Evolutionary conservation across 2,888 invertebrate genomes (phyloP).

Genomic region (Drosophila stalkeri): DNA sequence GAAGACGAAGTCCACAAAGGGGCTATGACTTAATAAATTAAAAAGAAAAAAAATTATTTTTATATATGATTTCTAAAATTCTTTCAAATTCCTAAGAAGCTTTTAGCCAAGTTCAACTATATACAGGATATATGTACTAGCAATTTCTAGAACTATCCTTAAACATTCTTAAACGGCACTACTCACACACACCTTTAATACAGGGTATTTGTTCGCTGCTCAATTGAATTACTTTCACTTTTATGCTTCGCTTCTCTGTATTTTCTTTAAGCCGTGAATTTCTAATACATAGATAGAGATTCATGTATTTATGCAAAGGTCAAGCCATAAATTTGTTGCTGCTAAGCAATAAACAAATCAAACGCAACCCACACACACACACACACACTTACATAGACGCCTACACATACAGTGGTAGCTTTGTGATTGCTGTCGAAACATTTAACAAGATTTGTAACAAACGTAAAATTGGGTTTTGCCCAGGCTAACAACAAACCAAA

Average conservation of each 20-base stretch:
- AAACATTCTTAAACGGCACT: too few species aligned
- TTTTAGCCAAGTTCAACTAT: too few species aligned
- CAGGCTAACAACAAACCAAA: constrained; percentile 1
- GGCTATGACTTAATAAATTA: too few species aligned
- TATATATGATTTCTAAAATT: too few species aligned
- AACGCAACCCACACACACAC: constrained; percentile 13
- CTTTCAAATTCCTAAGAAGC: too few species aligned
- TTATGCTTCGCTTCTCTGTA: background rate
- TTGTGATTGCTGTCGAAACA: constrained; percentile 39
- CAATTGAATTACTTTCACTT: background rate
- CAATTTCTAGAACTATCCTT: background rate
- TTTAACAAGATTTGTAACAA: constrained; percentile 32
- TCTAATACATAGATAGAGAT: background rate
- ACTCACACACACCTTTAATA: background rate
- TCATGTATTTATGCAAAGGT: constrained; percentile 52
- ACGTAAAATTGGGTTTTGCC: constrained; percentile 47
- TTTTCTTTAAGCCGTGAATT: background rate
- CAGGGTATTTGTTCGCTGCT: background rate
- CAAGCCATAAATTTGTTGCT: constrained; percentile 52
- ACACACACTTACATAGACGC: background rate
- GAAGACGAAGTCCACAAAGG: too few species aligned
- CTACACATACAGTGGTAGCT: constrained; percentile 1
- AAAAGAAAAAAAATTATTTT: too few species aligned
- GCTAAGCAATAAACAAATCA: constrained; percentile 22
- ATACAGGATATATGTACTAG: too few species aligned